Base-by-base conservation (phyloP, 2,888 invertebrate species). In the Pimpla rufipes region DNA sequence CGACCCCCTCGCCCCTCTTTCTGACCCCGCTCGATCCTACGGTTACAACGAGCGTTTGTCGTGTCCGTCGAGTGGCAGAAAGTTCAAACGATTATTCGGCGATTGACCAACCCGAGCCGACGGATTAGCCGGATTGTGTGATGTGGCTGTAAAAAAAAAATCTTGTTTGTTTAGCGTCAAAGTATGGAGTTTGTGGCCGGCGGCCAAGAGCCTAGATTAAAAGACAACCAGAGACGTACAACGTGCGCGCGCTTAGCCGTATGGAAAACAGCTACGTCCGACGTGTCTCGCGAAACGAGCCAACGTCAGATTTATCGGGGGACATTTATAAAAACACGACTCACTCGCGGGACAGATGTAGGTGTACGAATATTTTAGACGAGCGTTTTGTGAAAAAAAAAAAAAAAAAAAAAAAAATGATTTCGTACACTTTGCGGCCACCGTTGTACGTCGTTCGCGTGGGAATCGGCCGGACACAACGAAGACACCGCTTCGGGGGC, bases 301-400 rank as follows among this genome's bases (percentile, higher is more conserved):
- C 52, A 74, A 78, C 81, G 70, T 74, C 64, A 70, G 70, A 84
- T 84, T 84, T 84, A 84, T 84, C 74, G 78, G 70, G 50, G 70
- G 77, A 81, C 74, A 71, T 84, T 84, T 78, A 81, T 81, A 67
- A 75, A 64, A 81, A 81, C 81, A 84, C 77, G 81, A 78, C 42
- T 84, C 64, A 81, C 62, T 81, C 81, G 77, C 77, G 74, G 77
- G 73, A 37, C 78, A 35, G 57, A 64, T 62, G 59, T 75, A 81
- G 81, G 77, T 84, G 81, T 81, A 84, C 70, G 78, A 81, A 81
- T 84, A 62, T 78, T 78, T 78, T 73, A 70, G 57, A 78, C 64
- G 77, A 35, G 21, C 64, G 57, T 74, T 78, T 70, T 16, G 62
- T n/a, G n/a, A n/a, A n/a, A 68, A 62, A 59, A 40, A 64, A 71